Percentiles rank a stretch among this genome's conserved stretches.
Evolutionary conservation across 2,888 invertebrate species (phyloP).

Genomic region (Philereme transversata): DNA sequence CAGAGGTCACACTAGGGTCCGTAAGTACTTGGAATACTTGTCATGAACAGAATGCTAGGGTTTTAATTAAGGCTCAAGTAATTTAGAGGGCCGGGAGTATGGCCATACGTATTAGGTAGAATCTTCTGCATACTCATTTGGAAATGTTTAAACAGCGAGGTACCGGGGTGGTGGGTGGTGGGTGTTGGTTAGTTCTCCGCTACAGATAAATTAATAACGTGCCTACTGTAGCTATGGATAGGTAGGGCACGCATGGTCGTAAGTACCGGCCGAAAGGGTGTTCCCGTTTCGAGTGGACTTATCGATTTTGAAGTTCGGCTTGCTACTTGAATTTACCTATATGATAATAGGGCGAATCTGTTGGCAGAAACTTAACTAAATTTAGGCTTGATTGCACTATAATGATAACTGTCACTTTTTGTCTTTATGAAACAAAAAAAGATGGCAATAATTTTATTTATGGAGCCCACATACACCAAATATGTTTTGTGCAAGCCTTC

Average conservation of each 20-base stretch:
- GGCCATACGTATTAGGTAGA: constrained; percentile 72
- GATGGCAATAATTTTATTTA: too few relatives aligned
- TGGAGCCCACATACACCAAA: too few relatives aligned
- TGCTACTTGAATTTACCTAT: constrained; percentile 5
- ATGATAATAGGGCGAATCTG: too few relatives aligned
- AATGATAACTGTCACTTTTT: too few relatives aligned
- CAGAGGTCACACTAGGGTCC: constrained; percentile 52
- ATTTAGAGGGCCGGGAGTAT: constrained; percentile 74
- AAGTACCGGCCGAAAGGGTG: constrained; percentile 56
- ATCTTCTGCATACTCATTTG: constrained; percentile 82
- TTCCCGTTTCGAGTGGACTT: constrained; percentile 40
- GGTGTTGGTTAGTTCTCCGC: constrained; percentile 79
- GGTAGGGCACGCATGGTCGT: constrained; percentile 74
- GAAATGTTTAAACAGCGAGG: constrained; percentile 79
- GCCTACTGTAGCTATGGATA: constrained; percentile 62
- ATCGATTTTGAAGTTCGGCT: constrained; percentile 31
- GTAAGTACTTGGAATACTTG: constrained; percentile 71
- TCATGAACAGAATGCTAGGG: constrained; percentile 80
- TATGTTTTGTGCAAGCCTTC: too few relatives aligned
- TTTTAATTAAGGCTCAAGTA: constrained; percentile 82
- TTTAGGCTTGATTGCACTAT: too few relatives aligned
- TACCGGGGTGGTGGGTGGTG: constrained; percentile 50
- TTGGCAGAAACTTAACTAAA: too few relatives aligned
- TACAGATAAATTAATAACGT: constrained; percentile 83
- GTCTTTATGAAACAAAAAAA: too few relatives aligned